Percentiles rank a stretch among this genome's conserved stretches.
Evolutionary conservation across 2,888 invertebrate genomes (phyloP).

Genomic region (Mythimna loreyi): DNA sequence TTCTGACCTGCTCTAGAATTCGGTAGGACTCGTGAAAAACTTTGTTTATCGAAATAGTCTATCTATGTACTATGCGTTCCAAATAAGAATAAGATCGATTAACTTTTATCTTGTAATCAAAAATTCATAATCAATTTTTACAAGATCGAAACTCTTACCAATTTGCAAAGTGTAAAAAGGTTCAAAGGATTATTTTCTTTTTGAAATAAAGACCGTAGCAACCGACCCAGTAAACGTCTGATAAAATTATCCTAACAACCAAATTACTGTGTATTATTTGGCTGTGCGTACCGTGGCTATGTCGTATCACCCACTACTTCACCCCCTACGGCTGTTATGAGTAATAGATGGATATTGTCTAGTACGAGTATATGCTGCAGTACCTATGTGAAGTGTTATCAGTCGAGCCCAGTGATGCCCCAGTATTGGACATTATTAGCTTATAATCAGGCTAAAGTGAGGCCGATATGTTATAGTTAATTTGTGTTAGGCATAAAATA

Average conservation of each 20-base stretch:
- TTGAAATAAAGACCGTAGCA: not conserved
- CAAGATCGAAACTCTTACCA: not conserved
- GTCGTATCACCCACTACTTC: not conserved
- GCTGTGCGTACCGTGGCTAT: not conserved
- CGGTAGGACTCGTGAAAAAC: too few species aligned
- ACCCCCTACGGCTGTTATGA: constrained; percentile 27
- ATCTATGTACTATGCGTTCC: not conserved
- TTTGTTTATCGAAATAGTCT: not conserved
- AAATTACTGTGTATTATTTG: constrained; percentile 13
- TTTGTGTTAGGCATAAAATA: not conserved
- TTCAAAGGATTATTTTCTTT: constrained; percentile 14
- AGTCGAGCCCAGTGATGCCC: constrained; percentile 16
- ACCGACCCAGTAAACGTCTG: not conserved
- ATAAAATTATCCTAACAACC: not conserved
- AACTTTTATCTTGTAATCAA: not conserved
- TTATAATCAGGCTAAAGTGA: not conserved
- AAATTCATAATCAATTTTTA: constrained; percentile 7
- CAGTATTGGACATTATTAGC: constrained; percentile 35
- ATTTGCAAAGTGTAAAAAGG: not conserved
- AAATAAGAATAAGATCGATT: too few species aligned
- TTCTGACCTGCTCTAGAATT: constrained; percentile 26
- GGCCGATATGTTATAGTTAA: not conserved
- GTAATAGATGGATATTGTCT: constrained; percentile 31
- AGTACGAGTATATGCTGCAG: not conserved
- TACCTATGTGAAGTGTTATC: constrained; percentile 31